Percentiles rank a stretch among this genome's conserved stretches.
phyloP scores from a whole-genome alignment of 2,797 vertebrate genomes.

The Microctenopoma lineatum region DNA sequence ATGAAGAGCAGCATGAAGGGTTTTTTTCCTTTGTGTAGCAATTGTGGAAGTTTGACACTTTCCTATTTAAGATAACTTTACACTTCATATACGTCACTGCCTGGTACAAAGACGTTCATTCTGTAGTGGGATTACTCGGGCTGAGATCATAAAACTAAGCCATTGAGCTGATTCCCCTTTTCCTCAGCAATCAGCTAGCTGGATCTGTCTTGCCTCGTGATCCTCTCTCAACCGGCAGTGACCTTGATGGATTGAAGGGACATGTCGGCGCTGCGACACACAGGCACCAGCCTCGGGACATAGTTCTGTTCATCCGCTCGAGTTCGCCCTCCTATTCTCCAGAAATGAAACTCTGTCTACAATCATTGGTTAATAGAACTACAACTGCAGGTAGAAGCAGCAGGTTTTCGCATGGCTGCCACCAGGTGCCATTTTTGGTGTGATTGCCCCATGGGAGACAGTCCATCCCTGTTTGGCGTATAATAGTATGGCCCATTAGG shows the following conservation, averaged over 20 bases:
- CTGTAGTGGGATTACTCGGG: slow-evolving; percentile 62
- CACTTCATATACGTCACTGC: slow-evolving; percentile 56
- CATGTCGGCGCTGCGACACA: slow-evolving; percentile 32
- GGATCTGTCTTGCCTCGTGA: slow-evolving; percentile 63
- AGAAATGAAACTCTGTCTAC: slow-evolving; percentile 49
- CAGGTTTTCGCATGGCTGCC: slow-evolving; percentile 46
- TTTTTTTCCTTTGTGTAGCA: slow-evolving; percentile 35
- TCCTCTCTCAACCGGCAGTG: slow-evolving; percentile 52
- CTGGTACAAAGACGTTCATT: slow-evolving; percentile 55
- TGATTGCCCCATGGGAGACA: slow-evolving; percentile 63
- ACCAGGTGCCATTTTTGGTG: slow-evolving; percentile 60
- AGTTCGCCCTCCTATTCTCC: slow-evolving; percentile 31
- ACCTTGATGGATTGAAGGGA: slow-evolving; percentile 69
- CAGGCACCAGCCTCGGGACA: slow-evolving; percentile 11
- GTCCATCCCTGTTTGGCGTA: slow-evolving; percentile 50
- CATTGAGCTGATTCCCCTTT: slow-evolving; percentile 72
- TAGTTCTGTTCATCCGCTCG: slow-evolving; percentile 12
- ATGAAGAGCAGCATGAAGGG: slow-evolving; percentile 23
- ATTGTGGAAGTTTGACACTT: slow-evolving; percentile 36
- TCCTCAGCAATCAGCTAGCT: slow-evolving; percentile 61
- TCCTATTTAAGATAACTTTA: slow-evolving; percentile 49
- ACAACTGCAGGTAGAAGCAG: slow-evolving; percentile 54
- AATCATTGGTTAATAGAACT: slow-evolving; percentile 58
- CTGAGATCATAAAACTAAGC: slow-evolving; percentile 73
- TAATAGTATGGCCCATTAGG: slow-evolving; percentile 54